These are phyloP conservation scores for Nannoperca australis DNA, from an alignment of 2,797 vertebrate genomes.

Conservation along the genomic window DNA sequence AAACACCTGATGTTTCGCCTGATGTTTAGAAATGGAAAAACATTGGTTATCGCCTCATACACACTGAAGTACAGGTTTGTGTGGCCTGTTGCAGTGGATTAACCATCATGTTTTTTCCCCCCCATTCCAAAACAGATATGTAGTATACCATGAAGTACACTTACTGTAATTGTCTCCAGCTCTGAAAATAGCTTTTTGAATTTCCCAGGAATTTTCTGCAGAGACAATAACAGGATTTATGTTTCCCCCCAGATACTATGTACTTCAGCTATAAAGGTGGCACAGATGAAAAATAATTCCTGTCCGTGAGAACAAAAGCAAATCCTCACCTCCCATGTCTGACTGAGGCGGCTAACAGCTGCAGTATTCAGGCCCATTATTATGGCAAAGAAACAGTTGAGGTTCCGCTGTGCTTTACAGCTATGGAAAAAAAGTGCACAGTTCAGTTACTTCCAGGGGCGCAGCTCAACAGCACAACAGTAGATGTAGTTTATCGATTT, in stretches of 20 bases:
- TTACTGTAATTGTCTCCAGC: conserved; percentile 96
- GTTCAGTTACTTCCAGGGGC: background rate
- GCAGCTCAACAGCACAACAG: background rate
- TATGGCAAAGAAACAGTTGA: conserved; percentile 97
- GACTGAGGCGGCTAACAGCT: conserved; percentile 93
- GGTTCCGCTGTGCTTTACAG: conserved; percentile 96
- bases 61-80: background rate
- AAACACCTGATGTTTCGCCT: conserved; percentile 38
- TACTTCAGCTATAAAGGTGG: background rate
- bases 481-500: conserved; percentile 38
- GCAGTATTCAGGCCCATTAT: conserved; percentile 98
- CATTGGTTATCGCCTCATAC: conserved; percentile 10
- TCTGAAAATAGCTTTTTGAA: conserved; percentile 98
- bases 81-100: background rate
- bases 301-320: background rate
- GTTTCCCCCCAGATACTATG: background rate
- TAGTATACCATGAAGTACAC: conserved; percentile 61
- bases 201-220: conserved; percentile 97
- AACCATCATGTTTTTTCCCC: background rate
- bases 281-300: background rate
- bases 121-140: no score
- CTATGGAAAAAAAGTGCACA: conserved; percentile 69
- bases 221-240: conserved; percentile 28
- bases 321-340: conserved; percentile 94
- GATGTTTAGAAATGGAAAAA: conserved; percentile 34